phyloP scores from a whole-genome alignment of 2,888 invertebrate species.

The Acronicta alni region DNA sequence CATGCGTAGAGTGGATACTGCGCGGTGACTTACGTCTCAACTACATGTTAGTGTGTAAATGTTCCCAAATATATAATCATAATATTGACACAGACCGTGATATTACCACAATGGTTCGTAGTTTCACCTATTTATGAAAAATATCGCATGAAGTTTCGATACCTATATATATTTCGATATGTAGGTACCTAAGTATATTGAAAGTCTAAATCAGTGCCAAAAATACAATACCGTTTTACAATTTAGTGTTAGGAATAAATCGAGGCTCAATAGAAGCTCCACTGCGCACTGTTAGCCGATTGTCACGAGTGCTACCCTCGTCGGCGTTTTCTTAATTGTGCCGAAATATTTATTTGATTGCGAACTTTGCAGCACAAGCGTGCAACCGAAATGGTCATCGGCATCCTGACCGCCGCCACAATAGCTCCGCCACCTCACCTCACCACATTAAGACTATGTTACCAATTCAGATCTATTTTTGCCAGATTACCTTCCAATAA shows the following conservation, averaged over 20 bases:
- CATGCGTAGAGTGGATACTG: constrained; percentile 71
- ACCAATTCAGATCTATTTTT: constrained; percentile 74
- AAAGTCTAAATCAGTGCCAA: not conserved
- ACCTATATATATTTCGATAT: not conserved
- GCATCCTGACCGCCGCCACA: constrained; percentile 81
- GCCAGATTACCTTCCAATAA: constrained; percentile 44
- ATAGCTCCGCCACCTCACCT: constrained; percentile 73
- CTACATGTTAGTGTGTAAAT: not conserved
- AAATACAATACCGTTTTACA: constrained; percentile 4
- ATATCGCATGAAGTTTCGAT: not conserved
- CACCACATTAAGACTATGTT: constrained; percentile 61
- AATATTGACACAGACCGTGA: not conserved
- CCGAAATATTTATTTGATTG: constrained; percentile 90
- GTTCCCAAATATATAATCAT: not conserved
- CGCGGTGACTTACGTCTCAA: constrained; percentile 14
- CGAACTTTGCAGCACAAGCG: constrained; percentile 84
- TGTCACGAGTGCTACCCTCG: constrained; percentile 88
- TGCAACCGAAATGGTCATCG: constrained; percentile 88
- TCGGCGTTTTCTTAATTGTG: constrained; percentile 89
- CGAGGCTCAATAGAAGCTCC: constrained; percentile 66
- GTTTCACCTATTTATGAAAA: fast-evolving
- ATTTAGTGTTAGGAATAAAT: constrained; percentile 37
- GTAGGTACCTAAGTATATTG: not conserved
- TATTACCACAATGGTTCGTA: not conserved
- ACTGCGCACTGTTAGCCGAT: constrained; percentile 72